Percentiles rank a stretch among this genome's conserved stretches.
Conservation (phyloP, 2,113 vertebrate genomes). For the Cebus imitator region DNA sequence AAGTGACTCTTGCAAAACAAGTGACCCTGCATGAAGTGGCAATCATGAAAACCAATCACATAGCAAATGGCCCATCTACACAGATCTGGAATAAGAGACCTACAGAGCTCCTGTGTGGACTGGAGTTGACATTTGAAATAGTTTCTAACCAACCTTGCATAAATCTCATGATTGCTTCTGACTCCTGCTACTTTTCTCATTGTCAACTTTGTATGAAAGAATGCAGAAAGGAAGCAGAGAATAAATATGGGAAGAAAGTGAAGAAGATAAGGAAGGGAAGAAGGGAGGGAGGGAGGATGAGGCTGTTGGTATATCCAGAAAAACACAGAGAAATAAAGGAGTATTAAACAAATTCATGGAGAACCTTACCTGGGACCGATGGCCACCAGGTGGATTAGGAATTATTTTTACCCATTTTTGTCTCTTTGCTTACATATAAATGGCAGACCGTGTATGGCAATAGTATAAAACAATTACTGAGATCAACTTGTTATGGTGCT, state of each 20-base stretch:
- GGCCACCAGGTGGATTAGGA: background rate
- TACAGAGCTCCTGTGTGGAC: slow-evolving; percentile 69
- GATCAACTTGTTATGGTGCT: background rate
- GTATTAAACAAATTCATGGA: background rate
- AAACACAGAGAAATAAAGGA: background rate
- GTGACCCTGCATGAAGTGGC: slow-evolving; percentile 58
- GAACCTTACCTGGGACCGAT: background rate
- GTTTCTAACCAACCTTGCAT: slow-evolving; percentile 71
- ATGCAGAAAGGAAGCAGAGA: background rate
- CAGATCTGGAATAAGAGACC: slow-evolving; percentile 40
- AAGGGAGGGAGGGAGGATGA: background rate
- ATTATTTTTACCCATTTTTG: background rate
- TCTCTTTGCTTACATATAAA: background rate
- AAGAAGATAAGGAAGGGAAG: background rate
- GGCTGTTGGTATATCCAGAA: background rate
- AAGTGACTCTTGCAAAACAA: slow-evolving; percentile 17
- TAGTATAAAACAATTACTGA: background rate
- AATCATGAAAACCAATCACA: slow-evolving; percentile 66
- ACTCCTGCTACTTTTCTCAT: slow-evolving; percentile 44
- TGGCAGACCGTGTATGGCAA: background rate
- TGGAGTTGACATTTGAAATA: slow-evolving; percentile 64
- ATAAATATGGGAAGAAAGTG: background rate
- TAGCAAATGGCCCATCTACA: slow-evolving; percentile 69
- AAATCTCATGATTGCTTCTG: slow-evolving; percentile 67
- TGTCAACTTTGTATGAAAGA: background rate